Base-by-base conservation (phyloP, 2,113 vertebrate species). In the Dromas ardeola region DNA sequence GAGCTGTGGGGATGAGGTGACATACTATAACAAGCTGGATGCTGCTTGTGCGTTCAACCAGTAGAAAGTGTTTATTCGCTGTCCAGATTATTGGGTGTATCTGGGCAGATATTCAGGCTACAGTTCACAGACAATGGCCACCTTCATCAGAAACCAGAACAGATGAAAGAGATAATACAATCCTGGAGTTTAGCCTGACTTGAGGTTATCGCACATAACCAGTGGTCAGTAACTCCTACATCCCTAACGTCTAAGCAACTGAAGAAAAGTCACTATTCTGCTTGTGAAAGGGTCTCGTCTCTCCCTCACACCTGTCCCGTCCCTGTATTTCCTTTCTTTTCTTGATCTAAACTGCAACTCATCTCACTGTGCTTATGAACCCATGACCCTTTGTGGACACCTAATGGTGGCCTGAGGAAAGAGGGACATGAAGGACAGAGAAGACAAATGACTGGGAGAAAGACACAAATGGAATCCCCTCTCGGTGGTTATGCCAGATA, bases 321-420 rank as follows among this genome's bases (percentile, higher is more conserved):
- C 25, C 10, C 15, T 1, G 1, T 59, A 40, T 72, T 55, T 80
- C 1, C 6, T 32, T 79, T 79, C 69, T 66, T 36, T 22, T 47
- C 13, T 45, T 59, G 25, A 73, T 17, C n/a, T 72, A 23, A 77
- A 47, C 49, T 72, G 20, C 30, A 62, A 4, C 27, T 72, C 6
- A 13, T 45, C 15, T 62, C 19, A 55, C 36, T 65, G n/a, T 59
- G 5, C 5, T 52, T 38, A 47, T 62, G 26, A 65, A 70, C 7
- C 47, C 29, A 20, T 0, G 3, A 42, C 5, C 1, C 21, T 43
- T 84, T 61, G 9, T 61, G 34, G 65, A 8, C 4, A 25, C 2
- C 3, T 70, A 1, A 1, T 9, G 32, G 36, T 25, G 5, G 17
- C 23, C 19, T 65, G 45, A 66, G 55, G 36, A 62, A 84, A 70